Base-by-base conservation (phyloP, 2,888 invertebrate species). In the Apantesis nais region DNA sequence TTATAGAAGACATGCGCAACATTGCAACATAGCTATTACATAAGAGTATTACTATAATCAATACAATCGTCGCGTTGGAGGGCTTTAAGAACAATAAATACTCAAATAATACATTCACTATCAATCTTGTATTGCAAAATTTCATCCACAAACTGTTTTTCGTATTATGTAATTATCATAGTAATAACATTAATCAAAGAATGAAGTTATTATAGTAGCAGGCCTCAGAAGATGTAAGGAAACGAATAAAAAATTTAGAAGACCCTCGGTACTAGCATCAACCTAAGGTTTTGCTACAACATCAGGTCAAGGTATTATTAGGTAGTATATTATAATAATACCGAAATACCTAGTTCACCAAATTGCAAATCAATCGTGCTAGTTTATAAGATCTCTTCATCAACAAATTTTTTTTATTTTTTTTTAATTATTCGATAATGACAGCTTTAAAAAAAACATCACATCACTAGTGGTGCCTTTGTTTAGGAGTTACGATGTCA, bases 1-100 rank as follows among this genome's bases (percentile, higher is more conserved):
- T 67, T 25, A 29, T 39, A 61, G 41, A 58, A 44, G 31, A 41
- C 61, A 44, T 67, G 39, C 22, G 39, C 39, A 60, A 29, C 58
- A 67, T 67, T 44, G n/a, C 44, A 48, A 61, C 67, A 61, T n/a
- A 61, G 8, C 25, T n/a, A 34, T 61, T 67, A 60, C 9, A 44
- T 67, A 67, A 67, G 29, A 37, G 48, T 52, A 65, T 65, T n/a
- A 44, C 29, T 22, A 67, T 67, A 41, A 58, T 60, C 39, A 29
- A 60, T 66, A 39, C 39, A 37, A 60, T 58, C 29, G 25, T 58
- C 58, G 4, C 58, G 25, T 58, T 29, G 8, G 29, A 58, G 58
- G 58, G 58, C 58, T 39, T 66, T 22, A 58, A 58, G 41, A 66
- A 58, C 29, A 66, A 58, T 37, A 60, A 55, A 39, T 37, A 37